Conservation (phyloP, 2,888 invertebrate genomes). For the Ormia ochracea region DNA sequence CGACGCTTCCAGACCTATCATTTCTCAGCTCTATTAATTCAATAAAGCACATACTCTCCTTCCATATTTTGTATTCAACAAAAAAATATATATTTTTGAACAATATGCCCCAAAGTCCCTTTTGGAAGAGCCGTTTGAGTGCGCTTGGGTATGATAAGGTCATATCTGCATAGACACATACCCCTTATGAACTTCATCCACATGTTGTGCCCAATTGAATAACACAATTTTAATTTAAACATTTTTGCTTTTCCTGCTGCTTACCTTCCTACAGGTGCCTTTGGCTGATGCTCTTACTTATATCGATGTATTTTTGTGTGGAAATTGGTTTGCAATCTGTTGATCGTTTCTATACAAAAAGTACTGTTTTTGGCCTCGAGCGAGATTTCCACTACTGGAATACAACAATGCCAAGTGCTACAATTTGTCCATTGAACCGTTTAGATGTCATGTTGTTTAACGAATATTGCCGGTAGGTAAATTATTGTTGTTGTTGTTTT, state of each 20-base stretch:
- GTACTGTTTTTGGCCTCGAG: constrained; percentile 74
- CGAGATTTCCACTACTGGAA: constrained; percentile 75
- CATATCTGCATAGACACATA: constrained; percentile 6
- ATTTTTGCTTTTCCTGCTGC: constrained; percentile 3
- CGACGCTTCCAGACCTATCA: too few relatives aligned
- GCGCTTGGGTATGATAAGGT: neutral
- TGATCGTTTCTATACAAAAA: constrained; percentile 72
- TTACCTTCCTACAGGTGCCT: constrained; percentile 62
- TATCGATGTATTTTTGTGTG: constrained; percentile 69
- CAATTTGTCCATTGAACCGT: constrained; percentile 74
- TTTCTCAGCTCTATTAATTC: too few relatives aligned
- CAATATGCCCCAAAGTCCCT: too few relatives aligned
- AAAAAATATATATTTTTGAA: too few relatives aligned
- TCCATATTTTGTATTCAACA: too few relatives aligned
- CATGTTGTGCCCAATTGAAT: constrained; percentile 12
- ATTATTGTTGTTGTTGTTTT: too few relatives aligned
- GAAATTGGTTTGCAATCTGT: constrained; percentile 72
- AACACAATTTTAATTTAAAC: constrained; percentile 55
- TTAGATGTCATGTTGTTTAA: constrained; percentile 67
- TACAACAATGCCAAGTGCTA: constrained; percentile 72
- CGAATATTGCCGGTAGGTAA: constrained; percentile 69
- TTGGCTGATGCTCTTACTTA: constrained; percentile 70
- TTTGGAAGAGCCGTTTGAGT: too few relatives aligned
- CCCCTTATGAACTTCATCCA: neutral
- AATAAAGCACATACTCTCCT: too few relatives aligned